A percentile compares a stretch with the other conserved stretches of the same genome.
Evolutionary conservation across 1,140 invertebrate genomes (phyloP).

Genomic region (Brachionus angularis): DNA sequence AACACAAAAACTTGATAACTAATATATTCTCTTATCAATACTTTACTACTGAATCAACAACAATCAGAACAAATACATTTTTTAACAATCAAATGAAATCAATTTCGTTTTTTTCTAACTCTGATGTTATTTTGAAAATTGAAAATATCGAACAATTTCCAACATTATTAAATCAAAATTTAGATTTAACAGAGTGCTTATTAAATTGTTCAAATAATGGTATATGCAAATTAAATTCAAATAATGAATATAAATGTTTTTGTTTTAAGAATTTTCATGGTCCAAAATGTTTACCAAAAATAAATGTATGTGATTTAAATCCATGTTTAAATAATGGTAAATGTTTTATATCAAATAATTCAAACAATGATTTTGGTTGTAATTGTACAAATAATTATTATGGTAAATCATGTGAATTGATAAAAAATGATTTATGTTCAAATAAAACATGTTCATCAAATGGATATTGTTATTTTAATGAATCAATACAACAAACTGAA

Average conservation of each 20-base stretch:
- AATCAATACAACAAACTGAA: not conserved
- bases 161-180: not conserved
- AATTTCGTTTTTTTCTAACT: no score
- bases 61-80: no score
- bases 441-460: slow-evolving; percentile 5
- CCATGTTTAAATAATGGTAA: not conserved
- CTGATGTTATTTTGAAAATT: no score
- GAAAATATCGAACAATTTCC: not conserved
- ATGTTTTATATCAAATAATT: not conserved
- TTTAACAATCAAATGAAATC: no score
- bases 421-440: not conserved
- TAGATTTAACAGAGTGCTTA: not conserved
- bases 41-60: no score
- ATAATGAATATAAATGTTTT: not conserved
- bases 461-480: not conserved
- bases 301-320: not conserved
- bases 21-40: no score
- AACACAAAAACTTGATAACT: no score
- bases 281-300: not conserved
- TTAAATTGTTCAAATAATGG: slow-evolving; percentile 16
- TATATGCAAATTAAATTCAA: not conserved
- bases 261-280: slow-evolving; percentile 2
- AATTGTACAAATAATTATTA: not conserved
- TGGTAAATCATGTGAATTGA: not conserved
- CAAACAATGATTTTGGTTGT: not conserved